Evolutionary conservation across 2,797 vertebrate species (phyloP).

Genomic region (Acipenser ruthenus): DNA sequence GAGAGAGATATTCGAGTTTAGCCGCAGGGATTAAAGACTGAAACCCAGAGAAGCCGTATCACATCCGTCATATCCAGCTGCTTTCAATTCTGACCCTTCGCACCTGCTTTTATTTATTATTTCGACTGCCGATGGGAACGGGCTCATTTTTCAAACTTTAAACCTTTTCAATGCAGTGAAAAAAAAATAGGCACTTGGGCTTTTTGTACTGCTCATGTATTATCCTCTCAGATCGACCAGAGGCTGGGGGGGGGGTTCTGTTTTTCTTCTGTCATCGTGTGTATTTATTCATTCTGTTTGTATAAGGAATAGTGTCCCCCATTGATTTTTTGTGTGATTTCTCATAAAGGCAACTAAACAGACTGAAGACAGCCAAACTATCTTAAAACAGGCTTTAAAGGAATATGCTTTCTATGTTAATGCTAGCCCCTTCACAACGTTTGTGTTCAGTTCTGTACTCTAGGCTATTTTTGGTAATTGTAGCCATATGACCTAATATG

Average conservation of each 20-base stretch:
- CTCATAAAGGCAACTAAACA: constrained; percentile 13
- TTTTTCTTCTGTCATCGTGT: constrained; percentile 39
- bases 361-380: no score
- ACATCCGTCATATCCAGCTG: constrained; percentile 57
- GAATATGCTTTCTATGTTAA: no score
- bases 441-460: no score
- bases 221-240: constrained; percentile 17
- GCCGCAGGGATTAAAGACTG: constrained; percentile 56
- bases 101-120: constrained; percentile 76
- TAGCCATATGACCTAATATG: no score
- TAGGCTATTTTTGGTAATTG: no score
- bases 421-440: no score
- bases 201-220: constrained; percentile 22
- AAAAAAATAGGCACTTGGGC: constrained; percentile 25
- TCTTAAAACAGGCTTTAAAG: no score
- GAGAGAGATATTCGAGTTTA: constrained; percentile 57
- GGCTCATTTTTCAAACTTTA: constrained; percentile 51
- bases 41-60: constrained; percentile 52
- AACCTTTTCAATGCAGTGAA: constrained; percentile 36
- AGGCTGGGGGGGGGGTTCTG: constrained; percentile 11
- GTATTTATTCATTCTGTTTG: constrained; percentile 36
- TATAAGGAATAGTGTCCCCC: constrained; percentile 32
- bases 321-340: constrained; percentile 35
- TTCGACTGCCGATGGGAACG: constrained; percentile 44
- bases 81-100: constrained; percentile 48